phyloP scores from a whole-genome alignment of 1,140 invertebrate species.

The Propsilocerus akamusi region DNA sequence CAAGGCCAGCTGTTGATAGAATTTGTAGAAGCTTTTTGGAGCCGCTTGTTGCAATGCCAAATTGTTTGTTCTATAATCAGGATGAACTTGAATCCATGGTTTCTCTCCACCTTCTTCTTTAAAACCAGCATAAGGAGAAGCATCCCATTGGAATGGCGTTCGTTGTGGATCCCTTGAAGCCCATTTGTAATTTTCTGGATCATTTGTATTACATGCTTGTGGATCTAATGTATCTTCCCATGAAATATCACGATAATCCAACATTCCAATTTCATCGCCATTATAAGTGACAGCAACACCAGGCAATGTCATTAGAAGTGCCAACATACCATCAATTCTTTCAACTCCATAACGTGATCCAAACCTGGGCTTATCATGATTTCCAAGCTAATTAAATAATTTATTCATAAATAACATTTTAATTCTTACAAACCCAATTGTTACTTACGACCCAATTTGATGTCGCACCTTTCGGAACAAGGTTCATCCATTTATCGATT shows the following conservation, averaged over 20 bases:
- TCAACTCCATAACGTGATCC: conserved; percentile 33
- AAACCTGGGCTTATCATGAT: conserved; percentile 41
- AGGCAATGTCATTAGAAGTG: conserved; percentile 41
- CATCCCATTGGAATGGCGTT: conserved; percentile 55
- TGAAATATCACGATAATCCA: conserved; percentile 29
- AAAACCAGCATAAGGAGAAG: conserved; percentile 28
- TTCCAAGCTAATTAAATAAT: conserved; percentile 36
- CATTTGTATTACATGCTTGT: conserved; percentile 20
- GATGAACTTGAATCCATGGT: conserved; percentile 33
- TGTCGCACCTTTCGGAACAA: conserved; percentile 23
- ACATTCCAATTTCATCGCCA: conserved; percentile 62
- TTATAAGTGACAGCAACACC: conserved; percentile 52
- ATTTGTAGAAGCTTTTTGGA: conserved; percentile 25
- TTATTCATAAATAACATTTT: conserved; percentile 46
- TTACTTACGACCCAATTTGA: conserved; percentile 50
- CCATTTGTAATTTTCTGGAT: conserved; percentile 28
- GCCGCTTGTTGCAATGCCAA: conserved; percentile 19
- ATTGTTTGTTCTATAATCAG: conserved; percentile 21
- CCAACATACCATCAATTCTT: conserved; percentile 39
- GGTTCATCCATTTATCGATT: conserved; percentile 26
- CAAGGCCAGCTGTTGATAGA: conserved; percentile 27
- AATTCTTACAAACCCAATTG: neutral
- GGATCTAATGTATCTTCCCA: conserved; percentile 30
- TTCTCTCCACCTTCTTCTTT: conserved; percentile 12
- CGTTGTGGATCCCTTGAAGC: conserved; percentile 37